Evolutionary conservation across 2,797 vertebrate genomes (phyloP), one percentile per base, ranked within the genome.

Genomic region (Coendou prehensilis): DNA sequence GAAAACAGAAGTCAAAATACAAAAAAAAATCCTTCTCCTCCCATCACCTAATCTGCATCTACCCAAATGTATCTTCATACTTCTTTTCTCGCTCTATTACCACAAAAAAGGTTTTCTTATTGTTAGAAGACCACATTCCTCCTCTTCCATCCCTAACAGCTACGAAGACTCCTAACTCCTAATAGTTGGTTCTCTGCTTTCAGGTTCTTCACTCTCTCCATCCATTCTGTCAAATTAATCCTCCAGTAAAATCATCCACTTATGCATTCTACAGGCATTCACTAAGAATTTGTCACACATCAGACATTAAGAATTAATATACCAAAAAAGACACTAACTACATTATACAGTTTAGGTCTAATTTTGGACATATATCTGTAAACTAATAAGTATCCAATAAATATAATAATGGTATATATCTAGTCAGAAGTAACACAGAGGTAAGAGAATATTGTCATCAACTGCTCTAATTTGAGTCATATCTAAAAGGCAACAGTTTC

Each of bases 1-100:
- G 64, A 73, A 95, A 96, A 64, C 2, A 87, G 22, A 87, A 87
- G 26, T 11, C 52, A 85, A 61, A 22, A 63, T 14, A 79, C 76
- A 26, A 61, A 50, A 20, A 26, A 73, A 73, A 73, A 56, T 13
- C 22, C 17, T 50, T 15, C 33, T 93, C 50, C 33, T 57, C 13
- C 59, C 37, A 73, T 1, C 2, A 75, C 2, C 41, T 85, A 54
- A 41, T n/a, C 9, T 69, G 28, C 41, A n/a, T 78, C 80, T 92
- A 82, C 33, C 17, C 33, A 82, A 64, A 87, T 5, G 6, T 85
- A 37, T 54, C 33, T 7, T 67, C 23, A 75, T 26, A 82, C 56
- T 59, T 76, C 6, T 88, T 28, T 86, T 92, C 18, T 52, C 6
- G 47, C 23, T n/a, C 11, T 67, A 13, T 81, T 56, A 69, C 18